A percentile compares a stretch with the other conserved stretches of the same genome.
These are phyloP conservation scores for Acrossocheilus fasciatus DNA, from an alignment of 2,797 vertebrate species.

Conservation along the genomic window DNA sequence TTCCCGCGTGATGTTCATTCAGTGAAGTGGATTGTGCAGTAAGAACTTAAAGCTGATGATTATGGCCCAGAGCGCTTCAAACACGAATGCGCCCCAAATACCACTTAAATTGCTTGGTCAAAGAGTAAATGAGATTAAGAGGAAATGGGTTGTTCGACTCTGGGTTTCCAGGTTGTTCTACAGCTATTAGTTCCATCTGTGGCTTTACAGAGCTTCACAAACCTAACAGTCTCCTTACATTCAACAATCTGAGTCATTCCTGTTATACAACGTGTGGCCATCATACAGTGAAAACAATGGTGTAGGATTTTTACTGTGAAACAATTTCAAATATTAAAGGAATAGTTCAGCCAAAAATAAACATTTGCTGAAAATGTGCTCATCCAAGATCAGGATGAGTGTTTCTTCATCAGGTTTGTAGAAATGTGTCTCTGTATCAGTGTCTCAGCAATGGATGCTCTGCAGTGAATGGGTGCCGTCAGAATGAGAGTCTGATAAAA, in stretches of 20 bases:
- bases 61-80: neutral
- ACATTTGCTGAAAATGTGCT: too few species aligned
- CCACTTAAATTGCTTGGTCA: neutral
- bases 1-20: neutral
- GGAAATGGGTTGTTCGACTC: neutral
- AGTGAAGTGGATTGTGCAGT: neutral
- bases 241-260: neutral
- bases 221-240: neutral
- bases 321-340: too few species aligned
- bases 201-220: neutral
- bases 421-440: too few species aligned
- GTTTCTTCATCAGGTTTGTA: too few species aligned
- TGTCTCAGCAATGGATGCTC: too few species aligned
- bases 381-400: too few species aligned
- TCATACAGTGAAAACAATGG: neutral
- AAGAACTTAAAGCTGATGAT: neutral
- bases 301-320: neutral
- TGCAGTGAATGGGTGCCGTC: too few species aligned
- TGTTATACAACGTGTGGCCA: neutral
- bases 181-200: neutral
- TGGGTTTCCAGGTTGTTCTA: neutral
- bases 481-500: too few species aligned
- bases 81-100: neutral
- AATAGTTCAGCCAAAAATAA: too few species aligned
- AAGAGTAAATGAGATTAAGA: constrained; percentile 10